Base-by-base conservation (phyloP, 2,888 invertebrate species). In the Tupiocoris notatus region DNA sequence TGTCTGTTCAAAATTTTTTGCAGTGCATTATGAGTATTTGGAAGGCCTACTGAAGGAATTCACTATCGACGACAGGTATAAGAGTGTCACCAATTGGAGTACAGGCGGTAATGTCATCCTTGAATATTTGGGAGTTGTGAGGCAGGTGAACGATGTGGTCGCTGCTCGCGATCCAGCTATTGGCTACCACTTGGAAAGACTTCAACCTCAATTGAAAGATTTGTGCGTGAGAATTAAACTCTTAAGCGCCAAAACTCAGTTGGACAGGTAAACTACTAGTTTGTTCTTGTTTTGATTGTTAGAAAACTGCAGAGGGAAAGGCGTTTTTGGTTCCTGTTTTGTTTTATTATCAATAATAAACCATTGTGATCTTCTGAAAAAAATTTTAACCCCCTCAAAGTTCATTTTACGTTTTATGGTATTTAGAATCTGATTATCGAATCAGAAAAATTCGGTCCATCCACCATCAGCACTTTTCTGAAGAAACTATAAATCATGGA, bases 51-150 rank as follows among this genome's bases (percentile, higher is more conserved):
- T 94, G 76, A 86, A 85, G 54, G 87, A 88, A 79, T 84, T 93
- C 82, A 86, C 88, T 79, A 85, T 68, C 25, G 78, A 77, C 20
- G 70, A 71, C n/a, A 62, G 80, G n/a, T 63, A 39, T 18, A 74
- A 76, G 64, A 75, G 74, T 17, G 76, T 80, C 9, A 56, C 61
- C 21, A 90, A 90, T 79, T 94, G 94, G 94, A 84, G 86, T 75
- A 85, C 85, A 79, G 91, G 91, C 77, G 94, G 93, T 0, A 88
- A 89, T 80, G 88, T 93, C 39, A 86, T 91, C 58, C 86, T 90
- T 81, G 90, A 91, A 81, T 94, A 91, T 81, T 86, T 93, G 80
- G 88, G 88, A 39, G 88, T 93, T 0, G 88, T 88, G 61, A 86
- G 86, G 20, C 80, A 81, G 23, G 79, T 81, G 22, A 76, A 79